Percentiles rank a stretch among this genome's conserved stretches.
Evolutionary conservation across 2,797 vertebrate species (phyloP).

Genomic region (Morelia viridis): DNA sequence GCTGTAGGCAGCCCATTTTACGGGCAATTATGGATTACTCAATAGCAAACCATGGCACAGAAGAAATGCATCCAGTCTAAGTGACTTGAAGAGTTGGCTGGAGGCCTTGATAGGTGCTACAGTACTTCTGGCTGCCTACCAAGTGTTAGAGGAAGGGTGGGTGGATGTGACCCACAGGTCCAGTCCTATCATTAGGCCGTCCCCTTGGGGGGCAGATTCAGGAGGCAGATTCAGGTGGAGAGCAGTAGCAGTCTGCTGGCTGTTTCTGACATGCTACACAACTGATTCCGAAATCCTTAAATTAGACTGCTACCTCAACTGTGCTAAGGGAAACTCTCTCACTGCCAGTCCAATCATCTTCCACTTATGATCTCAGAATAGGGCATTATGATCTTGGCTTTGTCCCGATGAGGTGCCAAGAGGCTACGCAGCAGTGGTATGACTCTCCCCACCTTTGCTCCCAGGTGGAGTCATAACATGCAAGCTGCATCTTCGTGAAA

Average conservation of each 20-base stretch:
- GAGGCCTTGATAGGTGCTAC: not conserved
- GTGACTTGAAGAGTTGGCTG: not conserved
- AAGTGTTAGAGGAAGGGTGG: not conserved
- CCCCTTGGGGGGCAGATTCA: rapidly evolving
- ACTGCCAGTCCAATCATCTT: not conserved
- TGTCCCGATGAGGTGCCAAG: not conserved
- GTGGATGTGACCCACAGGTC: not conserved
- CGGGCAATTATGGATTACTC: not conserved
- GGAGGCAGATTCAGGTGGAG: not conserved
- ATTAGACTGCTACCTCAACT: not conserved
- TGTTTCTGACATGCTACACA: not conserved
- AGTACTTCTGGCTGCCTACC: not conserved
- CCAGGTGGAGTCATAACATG: not conserved
- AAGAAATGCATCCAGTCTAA: not conserved
- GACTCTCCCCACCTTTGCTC: not conserved
- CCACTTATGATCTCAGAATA: not conserved
- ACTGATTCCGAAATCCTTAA: not conserved
- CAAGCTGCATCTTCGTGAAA: not conserved
- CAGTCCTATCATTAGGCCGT: not conserved
- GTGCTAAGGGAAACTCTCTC: not conserved
- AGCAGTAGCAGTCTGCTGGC: not conserved
- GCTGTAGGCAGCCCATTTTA: not conserved
- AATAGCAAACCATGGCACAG: not conserved
- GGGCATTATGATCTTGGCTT: not conserved
- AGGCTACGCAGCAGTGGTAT: not conserved